Evolutionary conservation across 1,140 invertebrate genomes (phyloP), one percentile per base, ranked within the genome.

Genomic region (Grapholita molesta): DNA sequence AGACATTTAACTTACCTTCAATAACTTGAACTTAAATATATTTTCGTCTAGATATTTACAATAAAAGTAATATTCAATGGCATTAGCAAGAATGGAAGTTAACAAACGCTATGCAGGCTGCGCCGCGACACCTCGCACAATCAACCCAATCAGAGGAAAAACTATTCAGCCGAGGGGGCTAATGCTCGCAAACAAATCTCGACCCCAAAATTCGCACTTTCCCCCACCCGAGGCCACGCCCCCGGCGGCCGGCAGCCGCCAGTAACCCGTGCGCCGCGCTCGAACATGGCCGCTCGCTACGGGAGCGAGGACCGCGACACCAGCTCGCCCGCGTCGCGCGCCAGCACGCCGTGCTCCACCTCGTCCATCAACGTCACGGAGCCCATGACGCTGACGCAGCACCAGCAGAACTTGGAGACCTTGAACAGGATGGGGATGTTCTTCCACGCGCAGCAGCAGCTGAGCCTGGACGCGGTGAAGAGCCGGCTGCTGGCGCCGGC

Each of bases 141-240:
- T 90, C 83, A 84, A 78, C 82, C 85, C 83, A 91, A 91, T 91
- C 87, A 91, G 75, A 82, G 86, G 81, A 76, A 88, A 88, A 86
- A 90, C 86, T 88, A 89, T 88, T 82, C 85, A 85, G 77, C 80
- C 77, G 70, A 79, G 83, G 42, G 86, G 86, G 84, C 79, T 80
- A 89, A 91, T 91, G 89, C 87, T n/a, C n/a, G n/a, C 84, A 86
- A 89, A 88, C 86, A 85, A 88, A 89, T 88, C 86, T 85, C 87
- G 85, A 88, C 84, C 86, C 87, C 86, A 87, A 89, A 90, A 84
- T 90, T 90, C 85, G 85, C 88, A 90, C 88, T 86, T 86, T 86
- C 82, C 88, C 85, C 65, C 61, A 66, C 66, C 35, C 38, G 38
- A 74, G 55, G 77, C 85, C 68, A 84, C 85, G 82, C 84, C 87